These are phyloP conservation scores for Pygmarrhopalites habei DNA, from an alignment of 1,140 invertebrate species.

Conservation along the genomic window DNA sequence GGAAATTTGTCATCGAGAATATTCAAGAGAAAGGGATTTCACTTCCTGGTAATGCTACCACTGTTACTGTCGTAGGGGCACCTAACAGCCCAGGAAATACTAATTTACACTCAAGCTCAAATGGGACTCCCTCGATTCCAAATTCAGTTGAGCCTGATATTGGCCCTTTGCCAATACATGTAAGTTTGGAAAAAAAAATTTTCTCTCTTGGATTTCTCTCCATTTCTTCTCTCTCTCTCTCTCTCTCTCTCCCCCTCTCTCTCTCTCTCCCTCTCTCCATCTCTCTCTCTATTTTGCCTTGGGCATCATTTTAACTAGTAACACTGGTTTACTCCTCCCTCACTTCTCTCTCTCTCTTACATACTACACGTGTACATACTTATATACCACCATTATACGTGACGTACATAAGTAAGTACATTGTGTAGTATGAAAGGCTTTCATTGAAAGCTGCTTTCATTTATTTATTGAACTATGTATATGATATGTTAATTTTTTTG, in stretches of 20 bases:
- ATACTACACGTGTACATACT: too few species aligned
- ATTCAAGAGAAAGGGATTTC: conserved; percentile 31
- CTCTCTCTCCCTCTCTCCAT: conserved; percentile 1
- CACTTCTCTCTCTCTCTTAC: too few species aligned
- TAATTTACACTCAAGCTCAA: neutral
- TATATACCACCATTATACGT: too few species aligned
- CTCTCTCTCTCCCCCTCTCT: conserved; percentile 22
- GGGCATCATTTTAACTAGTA: too few species aligned
- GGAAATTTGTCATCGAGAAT: conserved; percentile 40
- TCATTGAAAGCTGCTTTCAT: too few species aligned
- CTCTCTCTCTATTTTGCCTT: neutral
- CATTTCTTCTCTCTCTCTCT: conserved; percentile 19
- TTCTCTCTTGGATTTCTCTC: conserved; percentile 3
- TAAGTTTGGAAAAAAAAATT: conserved; percentile 22
- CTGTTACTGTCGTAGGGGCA: conserved; percentile 18
- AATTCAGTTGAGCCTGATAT: conserved; percentile 20
- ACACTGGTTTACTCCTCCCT: too few species aligned
- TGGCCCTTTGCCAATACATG: conserved; percentile 23
- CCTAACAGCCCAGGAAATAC: conserved; percentile 9
- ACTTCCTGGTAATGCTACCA: conserved; percentile 10
- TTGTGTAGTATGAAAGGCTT: too few species aligned
- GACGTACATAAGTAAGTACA: too few species aligned
- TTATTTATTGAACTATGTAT: too few species aligned
- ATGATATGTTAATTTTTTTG: too few species aligned
- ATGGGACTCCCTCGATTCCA: conserved; percentile 9